Base-by-base conservation (phyloP, 2,888 invertebrate genomes). In the Trachelus tabidus region DNA sequence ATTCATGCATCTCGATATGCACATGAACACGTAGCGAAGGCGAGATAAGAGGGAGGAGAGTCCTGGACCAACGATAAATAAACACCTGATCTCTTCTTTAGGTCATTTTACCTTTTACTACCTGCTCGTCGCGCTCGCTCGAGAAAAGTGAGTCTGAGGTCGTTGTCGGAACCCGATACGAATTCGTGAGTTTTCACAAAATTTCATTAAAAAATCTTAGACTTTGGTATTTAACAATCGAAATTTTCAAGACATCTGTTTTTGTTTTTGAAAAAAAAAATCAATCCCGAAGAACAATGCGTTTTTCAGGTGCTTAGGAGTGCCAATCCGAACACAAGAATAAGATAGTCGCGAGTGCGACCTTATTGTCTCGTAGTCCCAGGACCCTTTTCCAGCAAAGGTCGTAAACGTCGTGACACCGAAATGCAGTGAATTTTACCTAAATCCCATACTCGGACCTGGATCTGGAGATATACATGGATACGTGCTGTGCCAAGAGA, bases 391-490 rank as follows among this genome's bases (percentile, higher is more conserved):
- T 75, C 79, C 77, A 77, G 79, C 83, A 79, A 31, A 75, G 68
- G 79, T 83, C 81, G 81, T 83, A 83, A 85, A 83, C 34, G 79
- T 83, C 73, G 15, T 73, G 31, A 30, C 73, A 73, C 75, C 34
- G 68, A 34, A 31, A 33, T 15, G 31, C 69, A 40, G 1, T 68
- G 68, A 77, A 76, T 82, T 81, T 81, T 76, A 76, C 68, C 40
- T 30, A 79, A 79, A 79, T 77, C 79, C 77, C 79, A 79, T 79
- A 80, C 84, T 76, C 79, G 77, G 75, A 74, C 76, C n/a, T 23
- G 73, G 35, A 86, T 86, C 78, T 33, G 12, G 33, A 77, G 79
- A 79, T 84, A 83, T 77, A 73, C 80, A 68, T 77, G 80, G 81
- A 81, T 79, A 73, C 81, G 73, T 79, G 80, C 77, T 77, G 73